Percentiles rank a stretch among this genome's conserved stretches.
These are phyloP conservation scores for Melierax canorus DNA, from an alignment of 2,113 vertebrate species.

Conservation along the genomic window DNA sequence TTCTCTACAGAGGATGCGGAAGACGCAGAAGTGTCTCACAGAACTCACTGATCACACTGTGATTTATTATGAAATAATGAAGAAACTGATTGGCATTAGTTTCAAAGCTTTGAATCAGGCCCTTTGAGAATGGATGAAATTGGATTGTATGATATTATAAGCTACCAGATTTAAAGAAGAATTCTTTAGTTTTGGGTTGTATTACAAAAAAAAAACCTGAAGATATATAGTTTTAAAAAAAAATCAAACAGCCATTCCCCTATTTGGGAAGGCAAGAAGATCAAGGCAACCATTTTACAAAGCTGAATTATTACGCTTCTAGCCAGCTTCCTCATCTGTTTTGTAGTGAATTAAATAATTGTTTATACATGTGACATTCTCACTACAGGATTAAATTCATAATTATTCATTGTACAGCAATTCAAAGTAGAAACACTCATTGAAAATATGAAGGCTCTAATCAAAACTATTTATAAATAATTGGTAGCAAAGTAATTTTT, in stretches of 20 bases:
- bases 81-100: background rate
- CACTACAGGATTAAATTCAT: background rate
- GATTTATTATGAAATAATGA: background rate
- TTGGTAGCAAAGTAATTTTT: slow-evolving; percentile 30
- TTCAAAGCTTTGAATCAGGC: background rate
- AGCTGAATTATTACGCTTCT: background rate
- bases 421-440: slow-evolving; percentile 18
- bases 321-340: background rate
- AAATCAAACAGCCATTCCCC: background rate
- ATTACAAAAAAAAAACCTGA: background rate
- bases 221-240: background rate
- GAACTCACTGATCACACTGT: background rate
- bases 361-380: background rate
- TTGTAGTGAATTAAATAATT: slow-evolving; percentile 5
- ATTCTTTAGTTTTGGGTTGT: background rate
- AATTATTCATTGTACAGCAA: slow-evolving; percentile 9
- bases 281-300: background rate
- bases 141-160: background rate
- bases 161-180: background rate
- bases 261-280: background rate
- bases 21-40: background rate
- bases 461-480: slow-evolving; percentile 9
- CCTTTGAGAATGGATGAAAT: background rate
- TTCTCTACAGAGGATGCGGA: background rate
- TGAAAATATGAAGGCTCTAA: slow-evolving; percentile 37